A percentile compares a stretch with the other conserved stretches of the same genome.
phyloP scores from a whole-genome alignment of 2,113 vertebrate species.

The Sinocyclocheilus anophthalmus region DNA sequence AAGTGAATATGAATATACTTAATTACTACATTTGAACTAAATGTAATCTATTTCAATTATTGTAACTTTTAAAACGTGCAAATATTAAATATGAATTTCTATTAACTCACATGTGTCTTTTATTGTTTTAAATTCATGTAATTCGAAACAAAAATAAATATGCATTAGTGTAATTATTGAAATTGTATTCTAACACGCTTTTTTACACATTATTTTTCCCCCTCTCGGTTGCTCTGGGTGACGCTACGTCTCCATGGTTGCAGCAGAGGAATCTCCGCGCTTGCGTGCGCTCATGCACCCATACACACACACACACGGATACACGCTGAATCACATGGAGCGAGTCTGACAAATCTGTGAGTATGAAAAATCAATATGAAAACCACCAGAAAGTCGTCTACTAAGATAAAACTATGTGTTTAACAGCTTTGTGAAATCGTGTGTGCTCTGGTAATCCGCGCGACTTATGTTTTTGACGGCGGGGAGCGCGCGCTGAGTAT shows the following conservation, averaged over 20 bases:
- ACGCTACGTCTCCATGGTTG: slow-evolving; percentile 60
- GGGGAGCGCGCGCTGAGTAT: background rate
- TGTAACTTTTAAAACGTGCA: background rate
- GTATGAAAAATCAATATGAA: slow-evolving; percentile 6
- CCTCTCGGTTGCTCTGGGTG: slow-evolving; percentile 29
- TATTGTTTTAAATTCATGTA: background rate
- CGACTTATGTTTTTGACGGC: background rate
- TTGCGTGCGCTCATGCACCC: slow-evolving; percentile 30
- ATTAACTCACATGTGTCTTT: background rate
- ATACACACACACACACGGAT: background rate
- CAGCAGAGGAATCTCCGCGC: slow-evolving; percentile 41
- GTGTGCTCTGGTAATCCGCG: background rate
- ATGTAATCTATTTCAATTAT: background rate
- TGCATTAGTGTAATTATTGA: background rate
- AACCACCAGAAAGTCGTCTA: background rate
- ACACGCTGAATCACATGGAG: slow-evolving; percentile 56
- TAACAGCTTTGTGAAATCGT: background rate
- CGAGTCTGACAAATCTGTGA: slow-evolving; percentile 38
- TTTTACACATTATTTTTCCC: too few relatives aligned
- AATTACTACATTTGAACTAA: background rate
- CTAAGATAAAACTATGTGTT: background rate
- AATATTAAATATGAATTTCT: background rate
- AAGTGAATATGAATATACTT: background rate
- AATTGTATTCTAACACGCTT: background rate
- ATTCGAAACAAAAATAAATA: background rate